A percentile compares a stretch with the other conserved stretches of the same genome.
phyloP scores from a whole-genome alignment of 2,113 vertebrate species.

The Recurvirostra avosetta region DNA sequence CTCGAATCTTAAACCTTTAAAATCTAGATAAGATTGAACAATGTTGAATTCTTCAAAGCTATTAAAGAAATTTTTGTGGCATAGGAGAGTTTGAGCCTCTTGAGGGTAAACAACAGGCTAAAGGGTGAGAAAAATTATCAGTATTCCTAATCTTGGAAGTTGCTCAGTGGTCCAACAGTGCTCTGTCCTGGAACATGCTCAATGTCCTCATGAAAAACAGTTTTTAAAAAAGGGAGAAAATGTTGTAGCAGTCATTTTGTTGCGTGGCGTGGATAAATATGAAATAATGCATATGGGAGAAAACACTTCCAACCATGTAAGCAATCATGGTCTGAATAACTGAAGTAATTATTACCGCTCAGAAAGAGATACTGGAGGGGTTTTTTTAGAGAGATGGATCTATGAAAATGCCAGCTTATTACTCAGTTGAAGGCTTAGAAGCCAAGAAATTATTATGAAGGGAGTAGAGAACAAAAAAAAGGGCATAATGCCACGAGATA shows the following conservation, averaged over 20 bases:
- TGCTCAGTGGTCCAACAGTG: not conserved
- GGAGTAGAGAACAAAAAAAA: not conserved
- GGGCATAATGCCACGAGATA: not conserved
- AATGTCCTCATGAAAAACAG: not conserved
- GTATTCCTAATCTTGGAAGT: not conserved
- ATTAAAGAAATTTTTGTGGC: not conserved
- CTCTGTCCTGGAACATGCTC: not conserved
- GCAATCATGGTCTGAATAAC: not conserved
- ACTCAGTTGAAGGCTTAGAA: not conserved
- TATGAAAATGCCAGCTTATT: not conserved
- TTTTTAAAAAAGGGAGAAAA: not conserved
- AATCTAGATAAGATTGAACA: not conserved
- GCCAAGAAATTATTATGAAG: not conserved
- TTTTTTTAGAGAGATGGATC: not conserved
- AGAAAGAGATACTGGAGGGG: not conserved
- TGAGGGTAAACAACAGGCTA: not conserved
- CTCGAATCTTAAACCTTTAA: not conserved
- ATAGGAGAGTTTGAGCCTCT: not conserved
- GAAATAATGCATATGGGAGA: not conserved
- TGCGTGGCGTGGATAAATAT: not conserved
- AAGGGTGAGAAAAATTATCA: not conserved
- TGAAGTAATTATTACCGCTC: not conserved
- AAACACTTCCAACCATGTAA: not conserved
- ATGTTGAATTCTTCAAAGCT: not conserved
- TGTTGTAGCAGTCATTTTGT: not conserved